Base-by-base conservation (phyloP, 2,797 vertebrate species). In the Ceyx erithaca region DNA sequence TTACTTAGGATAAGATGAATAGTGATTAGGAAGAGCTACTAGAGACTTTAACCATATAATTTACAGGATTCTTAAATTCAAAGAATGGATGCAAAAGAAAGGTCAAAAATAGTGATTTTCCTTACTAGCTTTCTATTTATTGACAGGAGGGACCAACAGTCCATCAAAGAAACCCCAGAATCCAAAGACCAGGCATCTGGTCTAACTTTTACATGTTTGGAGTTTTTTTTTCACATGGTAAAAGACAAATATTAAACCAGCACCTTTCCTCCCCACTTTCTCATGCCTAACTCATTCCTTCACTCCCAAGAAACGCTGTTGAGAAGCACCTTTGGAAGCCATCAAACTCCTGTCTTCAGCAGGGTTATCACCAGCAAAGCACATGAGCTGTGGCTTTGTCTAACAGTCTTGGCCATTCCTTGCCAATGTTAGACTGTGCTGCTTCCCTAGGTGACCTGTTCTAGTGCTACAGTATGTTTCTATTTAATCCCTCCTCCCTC, bases 121-220 rank as follows among this genome's bases (percentile, higher is more conserved):
- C 28, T 64, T 54, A 30, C 20, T 52, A 72, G 12, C 5, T 62
- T 85, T 72, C 9, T 6, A 4, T 55, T 70, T 33, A 35, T 33
- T 80, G 59, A 15, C 1, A 13, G 9, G 17, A 68, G 14, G 3
- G 14, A 70, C 5, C 4, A 70, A 17, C 18, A 3, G 1, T 21
- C 22, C 69, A 8, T 35, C 23, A 80, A 78, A 73, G 43, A 71
- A 82, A 20, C 4, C 4, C 23, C 58, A 14, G 46, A 73, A 77
- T n/a, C n/a, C 30, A 67, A 9, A 1, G 1, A 23, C 11, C 40
- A 20, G 4, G 4, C 18, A 52, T 52, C 21, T 72, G 10, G 1
- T 85, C 25, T 58, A 83, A 80, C 28, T 61, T 73, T 52, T 25
- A 35, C 8, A 15, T 13, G 52, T 40, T 40, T 14, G 14, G 14